Conservation (phyloP, 2,888 invertebrate genomes). For the Desoria tigrina region DNA sequence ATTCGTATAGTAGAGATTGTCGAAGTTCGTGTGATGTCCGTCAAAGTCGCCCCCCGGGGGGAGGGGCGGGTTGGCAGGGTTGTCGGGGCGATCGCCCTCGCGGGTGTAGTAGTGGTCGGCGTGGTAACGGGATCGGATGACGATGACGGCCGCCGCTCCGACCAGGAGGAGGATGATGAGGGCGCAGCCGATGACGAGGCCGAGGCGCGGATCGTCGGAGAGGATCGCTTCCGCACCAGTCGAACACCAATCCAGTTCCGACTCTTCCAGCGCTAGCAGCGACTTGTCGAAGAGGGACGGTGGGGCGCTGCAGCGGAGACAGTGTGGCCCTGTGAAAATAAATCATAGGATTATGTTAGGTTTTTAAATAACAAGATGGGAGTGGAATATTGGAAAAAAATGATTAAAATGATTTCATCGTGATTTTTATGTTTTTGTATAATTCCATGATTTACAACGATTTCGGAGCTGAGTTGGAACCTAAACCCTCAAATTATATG, state of each 20-base stretch:
- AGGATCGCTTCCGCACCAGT: slow-evolving; percentile 59
- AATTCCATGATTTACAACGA: too few relatives aligned
- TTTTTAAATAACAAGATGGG: too few relatives aligned
- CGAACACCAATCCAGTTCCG: slow-evolving; percentile 58
- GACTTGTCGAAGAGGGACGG: slow-evolving; percentile 61
- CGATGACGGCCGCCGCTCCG: slow-evolving; percentile 60
- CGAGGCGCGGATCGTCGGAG: slow-evolving; percentile 62
- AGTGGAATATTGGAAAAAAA: too few relatives aligned
- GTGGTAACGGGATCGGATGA: slow-evolving; percentile 62
- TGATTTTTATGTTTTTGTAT: too few relatives aligned
- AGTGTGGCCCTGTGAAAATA: slow-evolving; percentile 49
- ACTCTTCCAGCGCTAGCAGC: slow-evolving; percentile 57
- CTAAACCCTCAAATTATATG: too few relatives aligned
- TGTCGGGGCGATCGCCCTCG: slow-evolving; percentile 66
- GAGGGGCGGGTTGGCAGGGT: slow-evolving; percentile 46
- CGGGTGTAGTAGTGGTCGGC: slow-evolving; percentile 77
- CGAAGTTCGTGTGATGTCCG: slow-evolving; percentile 14
- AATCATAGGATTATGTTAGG: too few relatives aligned
- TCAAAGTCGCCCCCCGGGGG: neutral
- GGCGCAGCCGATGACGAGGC: slow-evolving; percentile 63
- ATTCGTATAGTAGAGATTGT: slow-evolving; percentile 43
- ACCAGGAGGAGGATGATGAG: slow-evolving; percentile 60
- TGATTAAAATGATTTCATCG: too few relatives aligned
- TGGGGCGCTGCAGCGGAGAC: slow-evolving; percentile 65
- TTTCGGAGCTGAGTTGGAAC: too few relatives aligned